Evolutionary conservation across 2,113 vertebrate species (phyloP), one percentile per base, ranked within the genome.

Genomic region (Seriola quinqueradiata): DNA sequence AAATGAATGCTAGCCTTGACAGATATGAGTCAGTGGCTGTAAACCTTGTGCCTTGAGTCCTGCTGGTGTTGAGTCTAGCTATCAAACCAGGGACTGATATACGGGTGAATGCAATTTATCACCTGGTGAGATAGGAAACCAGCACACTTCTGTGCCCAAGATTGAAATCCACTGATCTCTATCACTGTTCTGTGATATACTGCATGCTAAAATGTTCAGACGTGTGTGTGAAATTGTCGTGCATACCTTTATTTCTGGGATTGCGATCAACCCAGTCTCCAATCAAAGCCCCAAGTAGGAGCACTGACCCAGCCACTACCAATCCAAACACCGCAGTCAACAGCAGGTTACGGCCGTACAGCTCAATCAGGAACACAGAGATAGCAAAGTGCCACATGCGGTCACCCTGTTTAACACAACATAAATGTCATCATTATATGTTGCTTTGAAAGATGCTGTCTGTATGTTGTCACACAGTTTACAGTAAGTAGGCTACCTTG

Each of bases 211-310:
- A 23, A 69, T 34, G 58, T 79, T 71, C 5, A 63, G 68, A 54
- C 16, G 1, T 11, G 1, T 11, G 17, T 63, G 57, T 61, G 36
- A 70, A 59, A 75, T 64, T 58, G 5, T 17, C 9, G 4, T 12
- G 16, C 61, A 13, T 86, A 96, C 94, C 95, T 95, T 95, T 95
- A 82, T 95, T 96, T 92, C 94, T 95, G 72, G 95, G 95, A 84
- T 96, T 95, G 60, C 95, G 95, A 81, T 96, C 93, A 5, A 96
- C 93, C 94, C 94, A 96, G 76, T 96, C 95, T 86, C 96, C 96
- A 89, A 95, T 95, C 87, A 96, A 89, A 60, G 95, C 94, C n/a
- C 94, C 95, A 21, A 95, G 93, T 13, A 97, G 81, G 70, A 96
- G 90, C 57, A 95, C 88, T 38, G 95, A 97, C 71, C 94, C 95